A percentile compares a stretch with the other conserved stretches of the same genome.
Evolutionary conservation across 2,888 invertebrate species (phyloP).

Genomic region (Heliconius ethilla): DNA sequence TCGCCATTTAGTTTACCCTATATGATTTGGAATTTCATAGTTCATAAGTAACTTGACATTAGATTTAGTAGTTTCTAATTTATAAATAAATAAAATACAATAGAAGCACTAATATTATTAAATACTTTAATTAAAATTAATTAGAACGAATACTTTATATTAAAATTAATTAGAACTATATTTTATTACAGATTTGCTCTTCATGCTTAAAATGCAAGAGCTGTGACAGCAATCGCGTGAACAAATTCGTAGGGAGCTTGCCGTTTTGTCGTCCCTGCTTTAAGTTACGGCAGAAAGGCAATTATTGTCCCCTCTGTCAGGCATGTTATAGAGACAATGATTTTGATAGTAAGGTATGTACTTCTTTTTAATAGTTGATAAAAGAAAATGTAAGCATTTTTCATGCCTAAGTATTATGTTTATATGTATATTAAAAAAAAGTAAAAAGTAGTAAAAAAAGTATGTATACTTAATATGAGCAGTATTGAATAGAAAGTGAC

Average conservation of each 20-base stretch:
- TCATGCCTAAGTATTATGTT: too few relatives aligned
- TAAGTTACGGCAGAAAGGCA: conserved; percentile 92
- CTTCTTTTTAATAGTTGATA: neutral
- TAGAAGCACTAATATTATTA: neutral
- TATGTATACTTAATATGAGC: too few relatives aligned
- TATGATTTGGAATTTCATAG: neutral
- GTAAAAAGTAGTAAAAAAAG: too few relatives aligned
- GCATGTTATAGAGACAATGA: conserved; percentile 96
- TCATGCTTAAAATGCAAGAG: conserved; percentile 94
- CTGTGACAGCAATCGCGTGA: conserved; percentile 90
- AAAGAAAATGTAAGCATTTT: too few relatives aligned
- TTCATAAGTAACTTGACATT: neutral
- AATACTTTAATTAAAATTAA: neutral
- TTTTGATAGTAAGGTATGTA: conserved; percentile 88
- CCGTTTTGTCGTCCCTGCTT: conserved; percentile 94
- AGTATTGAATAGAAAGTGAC: too few relatives aligned
- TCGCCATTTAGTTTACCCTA: too few relatives aligned
- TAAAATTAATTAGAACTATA: conserved; percentile 6
- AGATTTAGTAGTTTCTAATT: neutral
- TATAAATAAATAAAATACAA: neutral
- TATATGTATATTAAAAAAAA: too few relatives aligned
- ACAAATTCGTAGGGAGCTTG: conserved; percentile 91
- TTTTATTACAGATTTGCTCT: conserved; percentile 82
- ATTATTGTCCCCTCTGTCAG: conserved; percentile 95
- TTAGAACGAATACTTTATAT: too few relatives aligned